Percentiles rank a stretch among this genome's conserved stretches.
Evolutionary conservation across 1,140 invertebrate genomes (phyloP).

Genomic region (Parasteatoda tepidariorum): DNA sequence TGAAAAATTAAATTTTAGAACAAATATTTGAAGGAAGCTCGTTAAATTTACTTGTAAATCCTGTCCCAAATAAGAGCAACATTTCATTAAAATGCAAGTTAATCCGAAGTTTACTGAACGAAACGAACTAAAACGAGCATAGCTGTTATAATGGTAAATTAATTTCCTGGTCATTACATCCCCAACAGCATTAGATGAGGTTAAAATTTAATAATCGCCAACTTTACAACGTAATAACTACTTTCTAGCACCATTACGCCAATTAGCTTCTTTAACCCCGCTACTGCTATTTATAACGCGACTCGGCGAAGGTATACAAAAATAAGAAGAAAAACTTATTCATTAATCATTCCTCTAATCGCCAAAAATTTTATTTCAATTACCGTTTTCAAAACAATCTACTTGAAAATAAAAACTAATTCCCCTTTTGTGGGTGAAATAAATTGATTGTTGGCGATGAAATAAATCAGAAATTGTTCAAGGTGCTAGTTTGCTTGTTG

Average conservation of each 20-base stretch:
- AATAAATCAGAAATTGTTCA: background rate
- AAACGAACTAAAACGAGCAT: no score
- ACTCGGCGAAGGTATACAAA: background rate
- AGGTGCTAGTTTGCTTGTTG: background rate
- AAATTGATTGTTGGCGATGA: background rate
- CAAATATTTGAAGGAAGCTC: no score
- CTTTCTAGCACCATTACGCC: background rate
- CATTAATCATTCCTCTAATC: background rate
- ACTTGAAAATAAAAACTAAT: background rate
- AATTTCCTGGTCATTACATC: background rate
- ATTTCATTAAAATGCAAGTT: no score
- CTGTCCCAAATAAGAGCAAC: no score
- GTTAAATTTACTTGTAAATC: no score
- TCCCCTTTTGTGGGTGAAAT: background rate
- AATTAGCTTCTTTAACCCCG: background rate
- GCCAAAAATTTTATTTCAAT: background rate
- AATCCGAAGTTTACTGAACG: no score
- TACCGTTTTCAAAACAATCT: background rate
- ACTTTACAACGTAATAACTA: background rate
- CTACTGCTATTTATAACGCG: background rate
- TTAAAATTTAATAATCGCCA: background rate
- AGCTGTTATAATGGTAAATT: background rate
- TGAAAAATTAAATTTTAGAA: no score
- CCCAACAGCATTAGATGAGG: background rate
- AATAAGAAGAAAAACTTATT: background rate